A percentile compares a stretch with the other conserved stretches of the same genome.
Evolutionary conservation across 2,797 vertebrate genomes (phyloP).

Genomic region (Acanthornis magna): DNA sequence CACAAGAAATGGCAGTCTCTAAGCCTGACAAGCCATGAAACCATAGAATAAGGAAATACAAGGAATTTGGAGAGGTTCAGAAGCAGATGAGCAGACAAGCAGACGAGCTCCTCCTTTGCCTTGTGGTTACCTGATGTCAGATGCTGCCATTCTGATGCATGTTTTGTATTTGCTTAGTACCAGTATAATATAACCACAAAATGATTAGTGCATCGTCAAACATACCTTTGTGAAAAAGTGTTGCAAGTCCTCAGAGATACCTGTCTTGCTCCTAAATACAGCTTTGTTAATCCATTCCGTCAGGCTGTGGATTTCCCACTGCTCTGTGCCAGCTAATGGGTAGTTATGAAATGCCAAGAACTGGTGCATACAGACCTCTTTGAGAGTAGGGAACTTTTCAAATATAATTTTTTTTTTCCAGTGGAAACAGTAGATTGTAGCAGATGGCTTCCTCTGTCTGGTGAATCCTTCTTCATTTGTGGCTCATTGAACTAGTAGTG

Average conservation of each 20-base stretch:
- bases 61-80: neutral
- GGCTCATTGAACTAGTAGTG: constrained; percentile 49
- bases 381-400: neutral
- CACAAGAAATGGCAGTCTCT: neutral
- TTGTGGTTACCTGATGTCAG: neutral
- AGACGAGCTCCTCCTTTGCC: neutral
- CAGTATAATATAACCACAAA: neutral
- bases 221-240: neutral
- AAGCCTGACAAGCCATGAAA: neutral
- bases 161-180: neutral
- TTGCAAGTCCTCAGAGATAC: neutral
- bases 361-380: neutral
- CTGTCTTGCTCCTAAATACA: neutral
- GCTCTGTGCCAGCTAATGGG: neutral
- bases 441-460: constrained; percentile 51
- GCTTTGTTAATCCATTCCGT: neutral
- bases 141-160: neutral
- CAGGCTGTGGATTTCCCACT: neutral
- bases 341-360: neutral
- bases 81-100: too few relatives aligned
- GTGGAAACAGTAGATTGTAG: neutral
- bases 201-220: neutral
- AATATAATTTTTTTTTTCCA: neutral
- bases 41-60: neutral
- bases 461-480: constrained; percentile 48